A percentile compares a stretch with the other conserved stretches of the same genome.
Conservation (phyloP, 2,888 invertebrate species). For the Noctua janthe region DNA sequence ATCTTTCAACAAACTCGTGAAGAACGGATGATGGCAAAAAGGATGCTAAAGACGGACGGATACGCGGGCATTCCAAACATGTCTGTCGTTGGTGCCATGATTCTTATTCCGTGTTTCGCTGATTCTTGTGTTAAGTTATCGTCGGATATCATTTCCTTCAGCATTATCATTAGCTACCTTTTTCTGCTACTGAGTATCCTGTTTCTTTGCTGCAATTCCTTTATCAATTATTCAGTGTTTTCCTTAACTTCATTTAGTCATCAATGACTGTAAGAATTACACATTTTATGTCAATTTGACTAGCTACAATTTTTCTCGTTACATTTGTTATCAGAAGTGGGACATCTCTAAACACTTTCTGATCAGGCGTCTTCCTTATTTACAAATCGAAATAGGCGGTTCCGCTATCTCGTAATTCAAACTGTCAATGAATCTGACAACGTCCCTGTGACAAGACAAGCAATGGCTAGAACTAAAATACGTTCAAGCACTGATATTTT, state of each 20-base stretch:
- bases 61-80: conserved; percentile 42
- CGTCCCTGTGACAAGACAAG: conserved; percentile 8
- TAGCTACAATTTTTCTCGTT: background rate
- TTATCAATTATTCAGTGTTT: background rate
- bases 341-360: background rate
- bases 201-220: conserved; percentile 2
- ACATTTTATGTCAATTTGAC: background rate
- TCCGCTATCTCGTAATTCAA: conserved; percentile 14
- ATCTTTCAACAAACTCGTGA: conserved; percentile 8
- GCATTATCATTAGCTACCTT: conserved; percentile 15
- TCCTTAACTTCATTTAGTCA: background rate
- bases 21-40: conserved; percentile 32
- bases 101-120: conserved; percentile 20
- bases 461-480: conserved; percentile 16
- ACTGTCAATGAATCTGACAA: conserved; percentile 28
- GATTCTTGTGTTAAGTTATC: conserved; percentile 23
- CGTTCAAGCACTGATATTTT: conserved; percentile 6
- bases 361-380: background rate
- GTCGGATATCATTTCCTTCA: conserved; percentile 36
- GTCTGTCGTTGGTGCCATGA: conserved; percentile 24
- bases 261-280: background rate
- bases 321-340: background rate
- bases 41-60: conserved; percentile 41
- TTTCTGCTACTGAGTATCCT: conserved; percentile 29
- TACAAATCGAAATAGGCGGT: background rate